These are phyloP conservation scores for Paragorgia papillata DNA, from an alignment of 92 coral and sea anemone genomes.

Conservation along the genomic window DNA sequence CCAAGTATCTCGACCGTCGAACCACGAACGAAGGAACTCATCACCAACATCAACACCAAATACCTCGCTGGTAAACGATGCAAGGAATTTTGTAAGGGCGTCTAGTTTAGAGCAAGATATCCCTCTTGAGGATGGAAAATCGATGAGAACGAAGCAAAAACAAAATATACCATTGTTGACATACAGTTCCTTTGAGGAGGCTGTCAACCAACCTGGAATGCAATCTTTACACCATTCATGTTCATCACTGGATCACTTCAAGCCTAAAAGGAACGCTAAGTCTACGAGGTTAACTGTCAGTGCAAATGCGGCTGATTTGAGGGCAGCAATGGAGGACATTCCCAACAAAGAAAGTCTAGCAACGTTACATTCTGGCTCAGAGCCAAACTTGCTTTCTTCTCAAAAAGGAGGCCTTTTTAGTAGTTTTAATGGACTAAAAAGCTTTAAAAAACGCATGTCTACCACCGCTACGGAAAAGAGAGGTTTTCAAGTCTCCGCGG, in stretches of 20 bases:
- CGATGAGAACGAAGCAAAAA: neutral
- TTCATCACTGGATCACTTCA: conserved; percentile 24
- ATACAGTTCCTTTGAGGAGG: conserved; percentile 5
- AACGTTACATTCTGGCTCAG: conserved; percentile 13
- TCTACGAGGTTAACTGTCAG: conserved; percentile 14
- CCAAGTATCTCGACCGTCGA: conserved; percentile 32
- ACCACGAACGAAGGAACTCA: conserved; percentile 59
- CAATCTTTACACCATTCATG: conserved; percentile 15
- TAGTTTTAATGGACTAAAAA: conserved; percentile 22
- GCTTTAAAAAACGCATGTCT: conserved; percentile 12
- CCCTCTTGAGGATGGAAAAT: no score
- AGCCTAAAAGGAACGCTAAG: neutral
- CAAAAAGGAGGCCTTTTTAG: conserved; percentile 15
- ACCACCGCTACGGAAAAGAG: neutral
- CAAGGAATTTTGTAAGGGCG: neutral
- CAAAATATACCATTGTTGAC: neutral
- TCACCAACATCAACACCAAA: conserved; percentile 60
- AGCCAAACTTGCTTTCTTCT: conserved; percentile 20
- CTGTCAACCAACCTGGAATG: neutral
- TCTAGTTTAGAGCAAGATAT: neutral
- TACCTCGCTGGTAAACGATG: conserved; percentile 56
- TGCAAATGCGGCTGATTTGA: conserved; percentile 22
- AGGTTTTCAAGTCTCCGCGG: conserved; percentile 48
- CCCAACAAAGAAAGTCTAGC: neutral
- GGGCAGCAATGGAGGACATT: neutral